Conservation (phyloP, 2,888 invertebrate species). For the Oconnorella tubifera region DNA sequence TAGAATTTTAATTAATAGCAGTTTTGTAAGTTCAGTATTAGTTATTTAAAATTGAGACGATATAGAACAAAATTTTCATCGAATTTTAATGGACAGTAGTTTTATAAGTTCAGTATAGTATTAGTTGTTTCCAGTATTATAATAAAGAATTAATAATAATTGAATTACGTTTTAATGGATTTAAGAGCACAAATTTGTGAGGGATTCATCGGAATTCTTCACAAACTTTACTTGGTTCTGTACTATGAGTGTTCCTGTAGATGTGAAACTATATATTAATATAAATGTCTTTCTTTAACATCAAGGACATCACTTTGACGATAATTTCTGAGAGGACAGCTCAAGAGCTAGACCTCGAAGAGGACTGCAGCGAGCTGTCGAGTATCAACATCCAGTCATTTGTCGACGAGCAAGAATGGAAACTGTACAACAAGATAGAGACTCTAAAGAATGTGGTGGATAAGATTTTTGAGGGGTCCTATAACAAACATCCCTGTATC, state of each 20-base stretch:
- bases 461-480: constrained; percentile 49
- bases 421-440: constrained; percentile 50
- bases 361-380: constrained; percentile 48
- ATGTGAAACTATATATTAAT: not conserved
- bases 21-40: no score
- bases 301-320: constrained; percentile 49
- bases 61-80: no score
- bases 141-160: no score
- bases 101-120: no score
- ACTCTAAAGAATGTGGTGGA: constrained; percentile 48
- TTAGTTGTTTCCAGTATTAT: no score
- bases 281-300: not conserved
- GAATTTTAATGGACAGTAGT: no score
- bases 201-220: no score
- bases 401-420: constrained; percentile 53
- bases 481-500: constrained; percentile 48
- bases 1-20: no score
- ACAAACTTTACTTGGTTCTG: no score
- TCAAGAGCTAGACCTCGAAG: constrained; percentile 46
- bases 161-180: no score
- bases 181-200: no score
- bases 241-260: not conserved
- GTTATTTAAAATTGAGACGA: no score
- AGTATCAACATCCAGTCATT: constrained; percentile 50
- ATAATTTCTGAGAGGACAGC: constrained; percentile 49